Evolutionary conservation across 2,888 invertebrate species (phyloP).

Genomic region (Ophioninae sp.): DNA sequence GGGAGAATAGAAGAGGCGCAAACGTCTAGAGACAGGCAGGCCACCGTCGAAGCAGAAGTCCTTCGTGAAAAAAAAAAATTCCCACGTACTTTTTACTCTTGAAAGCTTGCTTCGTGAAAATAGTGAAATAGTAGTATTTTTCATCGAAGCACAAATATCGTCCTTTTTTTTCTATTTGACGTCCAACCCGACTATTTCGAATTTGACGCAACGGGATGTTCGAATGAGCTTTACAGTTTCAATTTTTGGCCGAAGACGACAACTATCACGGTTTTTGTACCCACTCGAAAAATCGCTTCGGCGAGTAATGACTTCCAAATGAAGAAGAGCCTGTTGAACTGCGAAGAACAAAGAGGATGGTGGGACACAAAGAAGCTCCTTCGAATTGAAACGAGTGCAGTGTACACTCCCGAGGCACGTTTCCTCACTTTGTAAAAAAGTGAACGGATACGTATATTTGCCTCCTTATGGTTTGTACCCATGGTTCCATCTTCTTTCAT

Average conservation of each 20-base stretch:
- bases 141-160: neutral
- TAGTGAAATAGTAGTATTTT: conserved; percentile 4
- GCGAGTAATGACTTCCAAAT: too few relatives aligned
- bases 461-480: neutral
- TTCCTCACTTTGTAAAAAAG: conserved; percentile 23
- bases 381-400: conserved; percentile 18
- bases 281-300: too few relatives aligned
- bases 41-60: conserved; percentile 4
- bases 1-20: conserved; percentile 5
- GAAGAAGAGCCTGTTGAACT: too few relatives aligned
- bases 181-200: neutral
- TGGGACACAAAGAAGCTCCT: conserved; percentile 18
- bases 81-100: neutral
- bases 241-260: too few relatives aligned
- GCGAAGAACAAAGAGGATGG: conserved; percentile 18
- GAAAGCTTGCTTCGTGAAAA: conserved; percentile 21
- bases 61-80: conserved; percentile 31
- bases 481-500: too few relatives aligned
- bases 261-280: too few relatives aligned
- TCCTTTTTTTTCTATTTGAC: neutral
- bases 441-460: conserved; percentile 38
- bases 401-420: conserved; percentile 22
- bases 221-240: too few relatives aligned
- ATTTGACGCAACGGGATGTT: too few relatives aligned
- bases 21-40: conserved; percentile 3